Percentiles rank a stretch among this genome's conserved stretches.
Evolutionary conservation across 1,140 invertebrate genomes (phyloP).

Genomic region (Dreissena polymorpha): DNA sequence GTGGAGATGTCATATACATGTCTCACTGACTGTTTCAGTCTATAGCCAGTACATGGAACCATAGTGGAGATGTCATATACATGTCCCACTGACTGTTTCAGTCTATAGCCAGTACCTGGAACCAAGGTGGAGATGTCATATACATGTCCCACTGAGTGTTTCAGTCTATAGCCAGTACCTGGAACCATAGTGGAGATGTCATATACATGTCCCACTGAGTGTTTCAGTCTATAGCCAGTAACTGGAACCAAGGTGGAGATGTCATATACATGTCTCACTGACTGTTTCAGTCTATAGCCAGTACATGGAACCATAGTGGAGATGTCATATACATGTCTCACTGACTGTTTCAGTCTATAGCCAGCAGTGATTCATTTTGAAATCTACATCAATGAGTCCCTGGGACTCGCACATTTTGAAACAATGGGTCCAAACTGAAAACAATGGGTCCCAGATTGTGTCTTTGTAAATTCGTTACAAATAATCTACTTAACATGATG

Average conservation of each 20-base stretch:
- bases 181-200: slow-evolving; percentile 92
- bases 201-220: too few species aligned
- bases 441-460: too few species aligned
- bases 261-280: slow-evolving; percentile 43
- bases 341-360: slow-evolving; percentile 83
- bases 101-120: slow-evolving; percentile 90
- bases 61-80: slow-evolving; percentile 85
- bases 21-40: slow-evolving; percentile 78
- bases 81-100: slow-evolving; percentile 49
- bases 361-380: too few species aligned
- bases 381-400: too few species aligned
- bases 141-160: not conserved
- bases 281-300: slow-evolving; percentile 83
- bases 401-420: too few species aligned
- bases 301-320: slow-evolving; percentile 94
- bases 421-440: too few species aligned
- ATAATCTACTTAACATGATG: too few species aligned
- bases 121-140: slow-evolving; percentile 88
- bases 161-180: slow-evolving; percentile 86
- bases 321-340: slow-evolving; percentile 77
- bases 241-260: slow-evolving; percentile 94
- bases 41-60: slow-evolving; percentile 91
- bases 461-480: too few species aligned
- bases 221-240: slow-evolving; percentile 83
- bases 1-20: slow-evolving; percentile 82